A percentile compares a stretch with the other conserved stretches of the same genome.
Conservation (phyloP, 2,888 invertebrate genomes). For the Phalera bucephala region DNA sequence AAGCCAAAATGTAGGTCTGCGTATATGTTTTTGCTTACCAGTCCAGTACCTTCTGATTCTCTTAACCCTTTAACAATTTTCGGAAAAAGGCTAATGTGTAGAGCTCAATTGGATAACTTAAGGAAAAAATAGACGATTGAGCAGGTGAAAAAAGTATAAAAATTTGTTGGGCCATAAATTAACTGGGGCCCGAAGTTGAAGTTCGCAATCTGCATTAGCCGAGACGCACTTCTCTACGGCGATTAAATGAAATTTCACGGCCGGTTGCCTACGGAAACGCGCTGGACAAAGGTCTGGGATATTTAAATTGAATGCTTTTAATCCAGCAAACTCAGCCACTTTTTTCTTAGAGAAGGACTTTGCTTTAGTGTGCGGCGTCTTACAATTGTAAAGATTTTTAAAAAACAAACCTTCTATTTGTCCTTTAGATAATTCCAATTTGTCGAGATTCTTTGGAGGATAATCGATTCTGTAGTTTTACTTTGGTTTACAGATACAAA, state of each 20-base stretch:
- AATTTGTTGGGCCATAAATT: slow-evolving; percentile 79
- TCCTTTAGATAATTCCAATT: slow-evolving; percentile 1
- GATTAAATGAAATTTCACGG: slow-evolving; percentile 81
- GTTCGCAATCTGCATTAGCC: slow-evolving; percentile 78
- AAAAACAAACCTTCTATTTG: slow-evolving; percentile 11
- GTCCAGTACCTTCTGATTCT: slow-evolving; percentile 12
- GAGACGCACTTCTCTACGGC: slow-evolving; percentile 75
- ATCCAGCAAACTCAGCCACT: slow-evolving; percentile 55
- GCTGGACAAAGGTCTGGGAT: slow-evolving; percentile 74
- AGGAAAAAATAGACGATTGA: slow-evolving; percentile 64
- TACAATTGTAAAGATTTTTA: slow-evolving; percentile 24
- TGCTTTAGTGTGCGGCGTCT: slow-evolving; percentile 32
- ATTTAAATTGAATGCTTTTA: slow-evolving; percentile 77
- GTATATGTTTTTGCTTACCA: no score
- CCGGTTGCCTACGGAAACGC: slow-evolving; percentile 69
- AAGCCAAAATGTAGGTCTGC: no score
- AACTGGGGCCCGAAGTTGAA: slow-evolving; percentile 62
- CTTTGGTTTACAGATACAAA: no score
- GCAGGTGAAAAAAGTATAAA: slow-evolving; percentile 76
- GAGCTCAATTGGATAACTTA: slow-evolving; percentile 30
- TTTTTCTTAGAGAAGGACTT: slow-evolving; percentile 48
- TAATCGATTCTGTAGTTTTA: no score
- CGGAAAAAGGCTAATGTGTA: slow-evolving; percentile 38
- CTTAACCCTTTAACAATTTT: slow-evolving; percentile 44
- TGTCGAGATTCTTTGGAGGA: not conserved